A percentile compares a stretch with the other conserved stretches of the same genome.
Conservation (phyloP, 2,797 vertebrate species). For the Gallinago nigripennis region DNA sequence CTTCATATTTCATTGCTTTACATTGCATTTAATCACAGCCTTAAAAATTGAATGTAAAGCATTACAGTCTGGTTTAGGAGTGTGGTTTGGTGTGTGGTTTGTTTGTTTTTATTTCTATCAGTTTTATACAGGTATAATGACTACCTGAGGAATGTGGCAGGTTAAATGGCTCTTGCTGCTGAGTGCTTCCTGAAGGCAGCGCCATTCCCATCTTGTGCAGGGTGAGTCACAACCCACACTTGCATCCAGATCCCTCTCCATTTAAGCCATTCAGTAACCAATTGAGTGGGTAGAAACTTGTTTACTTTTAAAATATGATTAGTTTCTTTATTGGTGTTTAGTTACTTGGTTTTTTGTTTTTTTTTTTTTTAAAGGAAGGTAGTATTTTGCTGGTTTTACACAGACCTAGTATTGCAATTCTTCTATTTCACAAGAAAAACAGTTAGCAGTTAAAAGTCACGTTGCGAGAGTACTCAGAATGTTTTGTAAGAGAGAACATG, state of each 20-base stretch:
- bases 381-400: background rate
- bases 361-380: background rate
- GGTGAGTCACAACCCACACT: background rate
- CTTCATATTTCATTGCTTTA: background rate
- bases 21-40: background rate
- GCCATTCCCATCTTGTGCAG: background rate
- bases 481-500: conserved; percentile 13
- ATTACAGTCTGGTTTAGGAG: background rate
- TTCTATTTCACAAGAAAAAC: conserved; percentile 8
- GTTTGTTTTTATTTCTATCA: background rate
- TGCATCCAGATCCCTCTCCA: background rate
- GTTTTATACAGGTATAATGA: background rate
- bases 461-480: background rate
- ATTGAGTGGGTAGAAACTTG: too few species aligned
- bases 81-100: background rate
- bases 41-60: background rate
- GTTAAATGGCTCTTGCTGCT: background rate
- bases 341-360: background rate
- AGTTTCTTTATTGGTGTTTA: background rate
- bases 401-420: background rate
- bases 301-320: background rate
- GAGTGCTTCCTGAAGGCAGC: background rate
- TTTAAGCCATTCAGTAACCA: background rate
- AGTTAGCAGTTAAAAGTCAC: conserved; percentile 10
- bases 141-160: background rate